Percentiles rank a stretch among this genome's conserved stretches.
Evolutionary conservation across 2,113 vertebrate genomes (phyloP).

Genomic region (Peromyscus leucopus): DNA sequence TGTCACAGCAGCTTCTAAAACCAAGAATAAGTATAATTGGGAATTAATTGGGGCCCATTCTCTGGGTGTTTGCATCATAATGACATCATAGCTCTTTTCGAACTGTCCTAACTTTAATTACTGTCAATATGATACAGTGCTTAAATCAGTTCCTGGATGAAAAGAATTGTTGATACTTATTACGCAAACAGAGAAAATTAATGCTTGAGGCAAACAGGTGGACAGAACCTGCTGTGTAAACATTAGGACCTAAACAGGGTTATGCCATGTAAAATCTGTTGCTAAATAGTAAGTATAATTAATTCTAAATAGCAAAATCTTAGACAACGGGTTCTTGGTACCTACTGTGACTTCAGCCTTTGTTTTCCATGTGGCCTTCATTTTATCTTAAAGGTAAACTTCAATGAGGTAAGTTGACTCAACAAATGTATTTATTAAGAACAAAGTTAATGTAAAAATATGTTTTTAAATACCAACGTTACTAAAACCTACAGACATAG

Average conservation of each 20-base stretch:
- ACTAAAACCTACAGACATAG: neutral
- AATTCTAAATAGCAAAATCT: constrained; percentile 17
- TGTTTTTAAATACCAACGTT: constrained; percentile 25
- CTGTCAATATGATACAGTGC: neutral
- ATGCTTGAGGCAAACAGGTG: neutral
- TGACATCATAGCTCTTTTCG: neutral
- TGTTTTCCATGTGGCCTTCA: neutral
- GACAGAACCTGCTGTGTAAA: neutral
- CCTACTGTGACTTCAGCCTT: neutral
- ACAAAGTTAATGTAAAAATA: constrained; percentile 3
- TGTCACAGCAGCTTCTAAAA: neutral
- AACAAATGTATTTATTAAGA: neutral
- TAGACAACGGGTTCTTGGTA: neutral
- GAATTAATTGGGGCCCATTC: neutral
- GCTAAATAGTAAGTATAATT: constrained; percentile 17
- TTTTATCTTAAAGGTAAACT: constrained; percentile 30
- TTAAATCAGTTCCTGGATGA: neutral
- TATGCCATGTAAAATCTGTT: neutral
- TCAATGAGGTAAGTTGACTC: neutral
- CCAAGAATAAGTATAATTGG: neutral
- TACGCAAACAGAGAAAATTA: neutral
- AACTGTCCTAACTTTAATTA: neutral
- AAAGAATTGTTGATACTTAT: neutral
- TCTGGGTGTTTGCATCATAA: neutral
- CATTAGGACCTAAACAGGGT: neutral